Base-by-base conservation (phyloP, 2,113 vertebrate genomes). In the Ailurus styani region DNA sequence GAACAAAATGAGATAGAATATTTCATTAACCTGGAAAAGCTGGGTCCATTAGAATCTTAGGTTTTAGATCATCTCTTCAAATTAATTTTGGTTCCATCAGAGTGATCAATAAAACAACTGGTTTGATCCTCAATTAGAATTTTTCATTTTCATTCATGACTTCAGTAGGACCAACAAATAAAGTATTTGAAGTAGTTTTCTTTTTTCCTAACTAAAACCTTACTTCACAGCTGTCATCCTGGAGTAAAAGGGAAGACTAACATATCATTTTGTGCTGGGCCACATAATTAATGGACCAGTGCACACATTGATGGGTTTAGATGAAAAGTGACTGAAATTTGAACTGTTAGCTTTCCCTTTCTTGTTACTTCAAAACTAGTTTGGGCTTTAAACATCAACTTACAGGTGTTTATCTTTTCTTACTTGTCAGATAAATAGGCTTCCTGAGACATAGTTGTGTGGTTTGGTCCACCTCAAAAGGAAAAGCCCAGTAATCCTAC, bases 251-350 rank as follows among this genome's bases (percentile, higher is more conserved):
- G 98, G 98, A 98, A 99, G 98, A 98, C 96, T 95, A 98, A 97
- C 98, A 97, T 98, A 98, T 98, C 98, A 98, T 98, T 98, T 98
- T 95, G 96, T 98, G 98, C 98, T 98, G 96, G 98, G 84, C 98
- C 98, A 98, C 98, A 99, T 99, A 98, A 97, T 98, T 99, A 96
- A 99, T 98, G 98, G 98, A 96, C 98, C 98, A 98, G 82, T 98
- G 98, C 98, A 99, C 99, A 98, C 98, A 98, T 97, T 98, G 97
- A 98, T 96, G 93, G 94, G 52, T 96, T 98, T 98, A 98, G 98
- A 94, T 98, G 98, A 98, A 98, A 98, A 98, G 98, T 97, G 96
- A 98, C 95, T 99, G 99, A 99, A 99, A 99, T 98, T 87, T 98
- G 99, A 99, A 98, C 98, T 98, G 70, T 98, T 97, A 98, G 89